phyloP scores from a whole-genome alignment of 2,797 vertebrate species.

The Poliocrania exsul region DNA sequence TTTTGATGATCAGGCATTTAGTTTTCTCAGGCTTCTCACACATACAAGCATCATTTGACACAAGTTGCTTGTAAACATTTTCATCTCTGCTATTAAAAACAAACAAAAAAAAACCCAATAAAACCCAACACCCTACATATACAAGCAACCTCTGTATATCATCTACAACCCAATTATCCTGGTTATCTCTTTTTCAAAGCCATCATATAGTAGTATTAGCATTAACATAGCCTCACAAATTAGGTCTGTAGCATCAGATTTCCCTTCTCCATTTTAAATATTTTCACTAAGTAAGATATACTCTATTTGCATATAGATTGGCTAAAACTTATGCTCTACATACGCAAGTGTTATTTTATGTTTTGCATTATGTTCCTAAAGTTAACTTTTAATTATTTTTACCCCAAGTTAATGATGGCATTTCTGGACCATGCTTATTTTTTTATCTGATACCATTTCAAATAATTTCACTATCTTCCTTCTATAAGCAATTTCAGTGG shows the following conservation, averaged over 20 bases:
- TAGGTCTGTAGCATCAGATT: neutral
- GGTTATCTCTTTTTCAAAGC: neutral
- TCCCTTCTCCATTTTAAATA: neutral
- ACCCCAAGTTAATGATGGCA: neutral
- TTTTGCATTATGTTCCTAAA: neutral
- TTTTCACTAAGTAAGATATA: neutral
- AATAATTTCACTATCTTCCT: neutral
- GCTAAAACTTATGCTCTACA: neutral
- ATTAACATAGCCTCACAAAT: neutral
- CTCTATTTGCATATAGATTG: neutral
- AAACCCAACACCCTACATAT: neutral
- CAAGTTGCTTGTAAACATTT: neutral
- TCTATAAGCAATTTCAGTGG: neutral
- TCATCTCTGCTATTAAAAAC: neutral
- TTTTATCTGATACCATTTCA: neutral
- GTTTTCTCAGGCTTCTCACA: neutral
- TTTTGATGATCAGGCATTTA: neutral
- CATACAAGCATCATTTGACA: neutral
- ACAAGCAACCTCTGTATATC: too few relatives aligned
- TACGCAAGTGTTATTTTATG: neutral
- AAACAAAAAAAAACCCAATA: rapidly evolving
- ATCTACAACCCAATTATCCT: neutral
- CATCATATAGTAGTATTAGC: neutral
- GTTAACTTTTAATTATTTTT: neutral
- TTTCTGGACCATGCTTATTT: neutral